phyloP scores from a whole-genome alignment of 2,797 vertebrate species.

The Poecilia gillii region DNA sequence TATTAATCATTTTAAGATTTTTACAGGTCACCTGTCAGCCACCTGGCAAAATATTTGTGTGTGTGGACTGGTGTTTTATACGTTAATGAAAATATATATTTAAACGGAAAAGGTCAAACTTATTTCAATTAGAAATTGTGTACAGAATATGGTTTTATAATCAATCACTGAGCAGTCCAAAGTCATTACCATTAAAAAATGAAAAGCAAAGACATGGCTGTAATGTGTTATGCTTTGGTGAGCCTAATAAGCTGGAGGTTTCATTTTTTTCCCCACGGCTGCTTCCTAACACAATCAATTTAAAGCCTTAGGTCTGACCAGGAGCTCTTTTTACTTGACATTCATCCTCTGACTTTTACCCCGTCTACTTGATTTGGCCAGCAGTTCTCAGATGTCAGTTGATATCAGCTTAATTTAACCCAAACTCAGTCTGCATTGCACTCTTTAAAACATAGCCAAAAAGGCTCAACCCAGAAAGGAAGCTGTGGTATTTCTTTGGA shows the following conservation, averaged over 20 bases:
- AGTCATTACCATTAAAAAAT: slow-evolving; percentile 1
- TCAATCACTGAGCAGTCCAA: not conserved
- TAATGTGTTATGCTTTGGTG: not conserved
- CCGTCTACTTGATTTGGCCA: not conserved
- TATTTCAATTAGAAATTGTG: not conserved
- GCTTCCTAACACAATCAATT: not conserved
- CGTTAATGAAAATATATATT: not conserved
- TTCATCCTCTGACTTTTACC: not conserved
- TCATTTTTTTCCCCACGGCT: not conserved
- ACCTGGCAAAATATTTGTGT: not conserved
- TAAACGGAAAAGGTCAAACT: not conserved
- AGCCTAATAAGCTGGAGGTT: not conserved
- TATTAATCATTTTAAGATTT: not conserved
- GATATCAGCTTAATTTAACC: not conserved
- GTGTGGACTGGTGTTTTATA: not conserved
- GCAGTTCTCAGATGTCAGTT: slow-evolving; percentile 3
- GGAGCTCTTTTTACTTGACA: not conserved
- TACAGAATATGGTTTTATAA: not conserved
- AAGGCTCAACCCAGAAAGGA: not conserved
- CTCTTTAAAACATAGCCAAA: not conserved
- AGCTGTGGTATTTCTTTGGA: not conserved
- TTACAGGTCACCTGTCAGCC: not conserved
- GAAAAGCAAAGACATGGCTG: not conserved
- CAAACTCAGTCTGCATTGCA: not conserved
- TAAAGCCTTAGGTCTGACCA: not conserved